phyloP scores from a whole-genome alignment of 2,888 invertebrate species.

The Cheilosia variabilis region DNA sequence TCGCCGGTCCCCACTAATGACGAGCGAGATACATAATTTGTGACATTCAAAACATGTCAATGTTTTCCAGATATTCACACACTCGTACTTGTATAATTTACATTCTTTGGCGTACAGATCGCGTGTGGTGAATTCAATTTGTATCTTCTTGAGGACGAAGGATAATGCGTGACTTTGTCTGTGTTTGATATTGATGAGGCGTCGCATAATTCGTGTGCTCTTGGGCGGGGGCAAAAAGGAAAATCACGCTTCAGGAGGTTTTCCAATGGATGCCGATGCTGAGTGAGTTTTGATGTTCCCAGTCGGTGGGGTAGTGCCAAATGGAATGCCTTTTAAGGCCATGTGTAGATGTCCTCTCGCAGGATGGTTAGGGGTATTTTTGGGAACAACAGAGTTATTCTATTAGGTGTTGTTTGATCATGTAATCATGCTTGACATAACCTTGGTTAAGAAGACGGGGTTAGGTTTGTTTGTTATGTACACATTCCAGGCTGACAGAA shows the following conservation, averaged over 20 bases:
- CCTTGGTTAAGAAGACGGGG: not conserved
- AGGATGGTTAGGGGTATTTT: not conserved
- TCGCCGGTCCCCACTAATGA: not conserved
- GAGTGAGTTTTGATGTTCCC: constrained; percentile 18
- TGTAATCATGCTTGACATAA: constrained; percentile 11
- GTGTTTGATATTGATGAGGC: constrained; percentile 51
- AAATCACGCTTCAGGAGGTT: constrained; percentile 32
- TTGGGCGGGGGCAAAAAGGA: not conserved
- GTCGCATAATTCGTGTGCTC: constrained; percentile 39
- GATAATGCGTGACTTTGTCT: constrained; percentile 26
- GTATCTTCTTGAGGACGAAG: constrained; percentile 17
- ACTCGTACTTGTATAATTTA: not conserved
- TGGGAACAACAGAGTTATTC: constrained; percentile 3
- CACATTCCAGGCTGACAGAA: not conserved
- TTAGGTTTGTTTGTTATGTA: not conserved
- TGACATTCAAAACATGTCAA: constrained; percentile 34
- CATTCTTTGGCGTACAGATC: constrained; percentile 10
- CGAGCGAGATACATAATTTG: no score
- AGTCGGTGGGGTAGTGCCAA: not conserved
- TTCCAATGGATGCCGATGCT: not conserved
- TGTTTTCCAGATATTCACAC: not conserved
- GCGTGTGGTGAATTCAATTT: constrained; percentile 36
- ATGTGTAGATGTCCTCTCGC: constrained; percentile 5
- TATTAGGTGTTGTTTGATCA: constrained; percentile 12
- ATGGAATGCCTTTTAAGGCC: not conserved